Percentiles rank a stretch among this genome's conserved stretches.
These are phyloP conservation scores for Anolis carolinensis DNA, from an alignment of 2,113 vertebrate genomes.

Conservation along the genomic window DNA sequence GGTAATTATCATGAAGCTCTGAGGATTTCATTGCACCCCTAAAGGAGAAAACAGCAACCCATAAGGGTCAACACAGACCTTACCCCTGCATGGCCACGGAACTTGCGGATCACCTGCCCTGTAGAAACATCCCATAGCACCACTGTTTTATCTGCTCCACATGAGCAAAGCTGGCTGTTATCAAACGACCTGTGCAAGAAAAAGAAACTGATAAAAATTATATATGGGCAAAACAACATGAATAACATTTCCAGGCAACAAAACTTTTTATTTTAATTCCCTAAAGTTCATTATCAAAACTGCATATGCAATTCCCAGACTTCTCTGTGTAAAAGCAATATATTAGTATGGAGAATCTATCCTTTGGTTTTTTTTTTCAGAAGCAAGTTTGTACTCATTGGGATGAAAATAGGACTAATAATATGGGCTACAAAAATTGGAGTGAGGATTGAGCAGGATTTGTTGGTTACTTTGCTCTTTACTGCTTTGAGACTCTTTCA, in stretches of 20 bases:
- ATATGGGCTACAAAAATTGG: no score
- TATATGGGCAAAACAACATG: neutral
- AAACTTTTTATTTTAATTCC: neutral
- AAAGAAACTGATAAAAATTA: neutral
- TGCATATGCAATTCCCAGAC: neutral
- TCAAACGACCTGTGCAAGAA: slow-evolving; percentile 83
- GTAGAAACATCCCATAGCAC: slow-evolving; percentile 93
- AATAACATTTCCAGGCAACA: neutral
- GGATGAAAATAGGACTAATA: neutral
- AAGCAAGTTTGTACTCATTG: neutral
- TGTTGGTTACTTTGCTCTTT: neutral
- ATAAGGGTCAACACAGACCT: slow-evolving; percentile 43
- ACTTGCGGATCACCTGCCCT: slow-evolving; percentile 88
- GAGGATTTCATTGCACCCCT: neutral
- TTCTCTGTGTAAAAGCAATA: neutral
- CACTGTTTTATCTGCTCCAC: slow-evolving; percentile 88
- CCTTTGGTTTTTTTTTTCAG: neutral
- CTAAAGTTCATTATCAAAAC: neutral
- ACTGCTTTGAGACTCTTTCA: neutral
- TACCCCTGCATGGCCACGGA: slow-evolving; percentile 92
- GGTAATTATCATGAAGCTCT: neutral
- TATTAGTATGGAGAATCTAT: neutral
- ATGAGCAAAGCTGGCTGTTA: slow-evolving; percentile 90
- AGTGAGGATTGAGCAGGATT: no score
- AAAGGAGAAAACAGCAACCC: neutral